Evolutionary conservation across 2,113 vertebrate species (phyloP).

Genomic region (Grantiella picta): DNA sequence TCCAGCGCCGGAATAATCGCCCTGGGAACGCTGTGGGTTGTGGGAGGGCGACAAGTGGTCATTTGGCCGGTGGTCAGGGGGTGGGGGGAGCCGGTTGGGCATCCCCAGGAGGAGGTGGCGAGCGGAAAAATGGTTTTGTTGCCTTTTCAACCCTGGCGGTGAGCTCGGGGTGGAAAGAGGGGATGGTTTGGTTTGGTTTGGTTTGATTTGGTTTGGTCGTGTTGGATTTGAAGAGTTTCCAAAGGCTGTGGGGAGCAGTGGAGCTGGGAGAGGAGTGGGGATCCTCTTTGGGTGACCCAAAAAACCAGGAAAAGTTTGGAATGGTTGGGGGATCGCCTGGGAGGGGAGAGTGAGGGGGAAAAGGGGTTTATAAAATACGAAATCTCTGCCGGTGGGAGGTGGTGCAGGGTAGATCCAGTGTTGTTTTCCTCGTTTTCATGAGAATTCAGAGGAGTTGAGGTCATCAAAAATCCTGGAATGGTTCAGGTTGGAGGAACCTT

Average conservation of each 20-base stretch:
- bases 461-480: neutral
- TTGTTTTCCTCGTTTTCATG: neutral
- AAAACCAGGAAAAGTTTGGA: neutral
- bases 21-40: neutral
- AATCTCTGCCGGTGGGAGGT: rapidly evolving
- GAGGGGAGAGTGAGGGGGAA: neutral
- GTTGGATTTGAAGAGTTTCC: neutral
- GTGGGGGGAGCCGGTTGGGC: neutral
- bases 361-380: neutral
- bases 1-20: neutral
- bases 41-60: neutral
- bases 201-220: rapidly evolving
- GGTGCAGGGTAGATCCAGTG: neutral
- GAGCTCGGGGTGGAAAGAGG: neutral
- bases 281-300: neutral
- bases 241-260: neutral
- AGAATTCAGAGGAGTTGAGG: neutral
- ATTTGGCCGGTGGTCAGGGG: rapidly evolving
- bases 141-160: neutral
- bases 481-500: neutral
- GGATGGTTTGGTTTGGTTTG: rapidly evolving
- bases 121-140: too few relatives aligned
- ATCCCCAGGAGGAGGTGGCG: neutral
- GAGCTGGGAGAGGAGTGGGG: neutral
- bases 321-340: neutral